A percentile compares a stretch with the other conserved stretches of the same genome.
phyloP scores from a whole-genome alignment of 1,140 invertebrate genomes.

The Carcinoscorpius rotundicauda region DNA sequence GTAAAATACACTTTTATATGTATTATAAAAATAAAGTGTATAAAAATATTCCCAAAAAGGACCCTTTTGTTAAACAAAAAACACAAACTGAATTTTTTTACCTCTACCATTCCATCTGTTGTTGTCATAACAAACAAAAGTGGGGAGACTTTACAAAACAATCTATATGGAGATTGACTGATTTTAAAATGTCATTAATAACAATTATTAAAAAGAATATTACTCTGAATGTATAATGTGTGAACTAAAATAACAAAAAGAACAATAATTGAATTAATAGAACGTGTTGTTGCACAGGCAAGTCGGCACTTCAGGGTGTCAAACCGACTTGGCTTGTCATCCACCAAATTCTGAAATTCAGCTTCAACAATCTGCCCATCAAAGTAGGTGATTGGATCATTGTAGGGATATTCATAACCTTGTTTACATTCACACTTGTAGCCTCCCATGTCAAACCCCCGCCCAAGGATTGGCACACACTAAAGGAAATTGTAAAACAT shows the following conservation, averaged over 20 bases:
- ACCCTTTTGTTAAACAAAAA: no score
- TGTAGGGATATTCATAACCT: slow-evolving; percentile 94
- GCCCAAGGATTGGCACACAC: slow-evolving; percentile 86
- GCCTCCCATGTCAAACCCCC: slow-evolving; percentile 82
- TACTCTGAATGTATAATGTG: not conserved
- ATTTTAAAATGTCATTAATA: no score
- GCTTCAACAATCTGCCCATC: slow-evolving; percentile 92
- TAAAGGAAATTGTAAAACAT: slow-evolving; percentile 36
- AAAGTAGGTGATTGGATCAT: slow-evolving; percentile 85
- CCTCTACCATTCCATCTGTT: no score
- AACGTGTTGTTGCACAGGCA: slow-evolving; percentile 39
- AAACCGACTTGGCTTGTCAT: slow-evolving; percentile 42
- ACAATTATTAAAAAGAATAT: no score
- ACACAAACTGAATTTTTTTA: no score
- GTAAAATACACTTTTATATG: no score
- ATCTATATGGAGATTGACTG: no score
- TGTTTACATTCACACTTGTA: slow-evolving; percentile 98
- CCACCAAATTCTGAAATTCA: slow-evolving; percentile 76
- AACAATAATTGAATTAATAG: slow-evolving; percentile 6
- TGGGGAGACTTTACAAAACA: no score
- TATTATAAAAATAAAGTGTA: no score
- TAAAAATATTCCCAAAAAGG: no score
- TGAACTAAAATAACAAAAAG: slow-evolving; percentile 9
- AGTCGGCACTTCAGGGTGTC: slow-evolving; percentile 62
- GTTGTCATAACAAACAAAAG: no score